Evolutionary conservation across 2,888 invertebrate species (phyloP).

Genomic region (Meta bourneti): DNA sequence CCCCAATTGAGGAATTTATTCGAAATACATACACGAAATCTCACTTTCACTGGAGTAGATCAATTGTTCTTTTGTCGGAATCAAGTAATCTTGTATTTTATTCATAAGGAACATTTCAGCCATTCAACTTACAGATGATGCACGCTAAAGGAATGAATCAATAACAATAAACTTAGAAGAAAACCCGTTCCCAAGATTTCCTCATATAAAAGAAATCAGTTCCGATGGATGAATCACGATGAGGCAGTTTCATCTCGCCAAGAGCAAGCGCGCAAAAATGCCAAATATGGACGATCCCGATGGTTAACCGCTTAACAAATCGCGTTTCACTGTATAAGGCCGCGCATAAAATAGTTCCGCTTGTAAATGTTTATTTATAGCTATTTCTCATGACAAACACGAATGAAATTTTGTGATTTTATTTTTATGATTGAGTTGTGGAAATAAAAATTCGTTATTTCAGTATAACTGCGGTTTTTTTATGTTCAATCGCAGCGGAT

Average conservation of each 20-base stretch:
- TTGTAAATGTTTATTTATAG: not conserved
- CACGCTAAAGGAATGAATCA: not conserved
- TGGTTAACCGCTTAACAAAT: slow-evolving; percentile 49
- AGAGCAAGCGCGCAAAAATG: slow-evolving; percentile 21
- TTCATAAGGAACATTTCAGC: not conserved
- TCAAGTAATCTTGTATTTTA: not conserved
- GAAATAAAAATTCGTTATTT: not conserved
- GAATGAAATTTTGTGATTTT: not conserved
- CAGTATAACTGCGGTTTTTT: not conserved
- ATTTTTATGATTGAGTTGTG: not conserved
- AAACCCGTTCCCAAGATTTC: slow-evolving; percentile 5
- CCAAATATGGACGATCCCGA: slow-evolving; percentile 23
- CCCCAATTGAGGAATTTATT: not conserved
- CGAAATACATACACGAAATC: not conserved
- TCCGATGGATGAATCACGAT: slow-evolving; percentile 47
- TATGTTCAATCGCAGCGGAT: slow-evolving; percentile 33
- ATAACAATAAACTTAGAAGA: not conserved
- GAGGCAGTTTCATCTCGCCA: not conserved
- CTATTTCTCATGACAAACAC: not conserved
- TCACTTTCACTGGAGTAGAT: not conserved
- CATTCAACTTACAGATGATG: not conserved
- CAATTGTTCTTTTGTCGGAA: not conserved
- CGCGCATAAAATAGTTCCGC: slow-evolving; percentile 44
- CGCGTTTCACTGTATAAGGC: slow-evolving; percentile 44
- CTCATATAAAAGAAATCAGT: slow-evolving; percentile 2